Percentiles rank a stretch among this genome's conserved stretches.
Conservation (phyloP, 2,888 invertebrate genomes). For the Tachina fera region DNA sequence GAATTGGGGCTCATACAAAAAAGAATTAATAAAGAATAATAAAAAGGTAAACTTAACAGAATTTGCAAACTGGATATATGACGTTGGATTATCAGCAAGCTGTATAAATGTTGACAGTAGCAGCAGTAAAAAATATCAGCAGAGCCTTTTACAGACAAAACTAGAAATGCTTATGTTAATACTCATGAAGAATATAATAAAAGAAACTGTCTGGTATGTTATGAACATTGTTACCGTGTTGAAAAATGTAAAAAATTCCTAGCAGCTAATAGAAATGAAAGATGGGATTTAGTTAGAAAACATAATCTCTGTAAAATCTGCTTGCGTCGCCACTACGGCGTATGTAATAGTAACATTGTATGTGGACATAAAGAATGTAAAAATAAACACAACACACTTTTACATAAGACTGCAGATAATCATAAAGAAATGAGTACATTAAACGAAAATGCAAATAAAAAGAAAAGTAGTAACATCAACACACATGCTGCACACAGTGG, state of each 20-base stretch:
- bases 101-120: conserved; percentile 16
- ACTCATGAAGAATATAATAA: conserved; percentile 24
- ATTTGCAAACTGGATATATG: conserved; percentile 41
- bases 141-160: background rate
- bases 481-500: conserved; percentile 8
- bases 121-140: background rate
- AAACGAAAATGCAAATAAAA: background rate
- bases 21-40: conserved; percentile 30
- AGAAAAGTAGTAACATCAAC: conserved; percentile 1
- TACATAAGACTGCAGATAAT: background rate
- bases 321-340: background rate
- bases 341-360: conserved; percentile 14
- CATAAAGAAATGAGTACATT: background rate
- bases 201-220: conserved; percentile 27
- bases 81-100: conserved; percentile 31
- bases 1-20: conserved; percentile 31
- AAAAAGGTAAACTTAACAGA: conserved; percentile 34
- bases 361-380: conserved; percentile 25
- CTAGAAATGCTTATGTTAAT: conserved; percentile 37
- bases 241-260: conserved; percentile 29
- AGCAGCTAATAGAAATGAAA: conserved; percentile 36
- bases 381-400: conserved; percentile 42
- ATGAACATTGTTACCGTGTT: conserved; percentile 31
- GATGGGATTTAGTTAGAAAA: conserved; percentile 42
- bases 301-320: conserved; percentile 15